Evolutionary conservation across 1,140 invertebrate species (phyloP).

Genomic region (Micrasema longulum): DNA sequence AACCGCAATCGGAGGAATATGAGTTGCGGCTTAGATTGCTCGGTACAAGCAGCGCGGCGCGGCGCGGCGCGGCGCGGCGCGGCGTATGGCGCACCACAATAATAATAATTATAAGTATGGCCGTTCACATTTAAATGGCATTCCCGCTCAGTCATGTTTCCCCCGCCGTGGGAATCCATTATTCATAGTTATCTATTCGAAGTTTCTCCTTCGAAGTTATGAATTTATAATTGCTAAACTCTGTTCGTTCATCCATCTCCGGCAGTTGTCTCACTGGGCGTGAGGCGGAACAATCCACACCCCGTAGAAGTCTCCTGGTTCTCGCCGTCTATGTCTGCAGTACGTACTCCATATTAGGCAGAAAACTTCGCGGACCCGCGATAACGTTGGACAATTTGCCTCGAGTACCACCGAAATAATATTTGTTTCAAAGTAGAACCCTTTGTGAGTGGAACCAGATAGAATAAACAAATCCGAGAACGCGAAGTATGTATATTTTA

Average conservation of each 20-base stretch:
- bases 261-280: constrained; percentile 42
- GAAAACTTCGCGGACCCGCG: constrained; percentile 29
- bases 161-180: constrained; percentile 54
- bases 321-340: neutral
- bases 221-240: constrained; percentile 57
- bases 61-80: neutral
- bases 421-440: constrained; percentile 4
- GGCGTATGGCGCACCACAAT: constrained; percentile 23
- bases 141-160: constrained; percentile 54
- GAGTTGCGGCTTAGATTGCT: constrained; percentile 5
- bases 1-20: constrained; percentile 25
- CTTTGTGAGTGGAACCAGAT: neutral
- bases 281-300: constrained; percentile 29
- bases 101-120: constrained; percentile 49
- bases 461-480: neutral
- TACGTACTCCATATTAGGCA: constrained; percentile 12
- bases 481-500: too few relatives aligned
- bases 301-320: constrained; percentile 4
- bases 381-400: neutral
- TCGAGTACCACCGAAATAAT: constrained; percentile 2
- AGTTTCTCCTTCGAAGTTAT: constrained; percentile 56
- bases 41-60: neutral
- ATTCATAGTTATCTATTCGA: constrained; percentile 57
- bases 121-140: constrained; percentile 51
- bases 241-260: constrained; percentile 54